Evolutionary conservation across 2,797 vertebrate genomes (phyloP).

Genomic region (Antennarius maculatus): DNA sequence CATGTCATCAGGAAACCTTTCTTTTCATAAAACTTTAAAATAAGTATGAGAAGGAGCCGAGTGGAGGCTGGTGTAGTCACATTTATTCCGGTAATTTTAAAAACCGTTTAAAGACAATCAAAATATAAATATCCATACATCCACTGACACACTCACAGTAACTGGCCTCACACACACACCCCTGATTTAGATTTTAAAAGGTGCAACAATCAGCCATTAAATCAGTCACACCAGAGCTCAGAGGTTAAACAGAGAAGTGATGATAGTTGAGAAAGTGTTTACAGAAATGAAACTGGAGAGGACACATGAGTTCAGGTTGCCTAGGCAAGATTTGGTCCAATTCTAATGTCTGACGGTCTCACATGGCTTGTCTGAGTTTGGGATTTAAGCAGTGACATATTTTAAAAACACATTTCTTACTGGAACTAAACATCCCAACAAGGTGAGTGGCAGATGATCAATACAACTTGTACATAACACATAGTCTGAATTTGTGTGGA

Average conservation of each 20-base stretch:
- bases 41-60: not conserved
- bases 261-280: not conserved
- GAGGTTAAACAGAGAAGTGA: constrained; percentile 12
- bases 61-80: constrained; percentile 57
- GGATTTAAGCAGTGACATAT: not conserved
- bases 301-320: not conserved
- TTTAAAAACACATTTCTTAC: not conserved
- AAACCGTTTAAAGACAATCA: constrained; percentile 77
- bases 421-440: not conserved
- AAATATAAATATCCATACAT: constrained; percentile 81
- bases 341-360: too few species aligned
- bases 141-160: too few species aligned
- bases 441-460: too few species aligned
- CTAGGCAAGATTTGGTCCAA: too few species aligned
- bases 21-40: too few species aligned
- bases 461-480: too few species aligned
- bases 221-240: constrained; percentile 18
- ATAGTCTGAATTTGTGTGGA: too few species aligned
- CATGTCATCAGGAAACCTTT: too few species aligned
- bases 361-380: not conserved
- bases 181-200: constrained; percentile 68
- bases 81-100: constrained; percentile 82
- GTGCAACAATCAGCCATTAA: constrained; percentile 55
- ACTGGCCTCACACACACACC: constrained; percentile 2
- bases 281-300: not conserved